Evolutionary conservation across 2,797 vertebrate species (phyloP).

Genomic region (Pseudomugil tenellus): DNA sequence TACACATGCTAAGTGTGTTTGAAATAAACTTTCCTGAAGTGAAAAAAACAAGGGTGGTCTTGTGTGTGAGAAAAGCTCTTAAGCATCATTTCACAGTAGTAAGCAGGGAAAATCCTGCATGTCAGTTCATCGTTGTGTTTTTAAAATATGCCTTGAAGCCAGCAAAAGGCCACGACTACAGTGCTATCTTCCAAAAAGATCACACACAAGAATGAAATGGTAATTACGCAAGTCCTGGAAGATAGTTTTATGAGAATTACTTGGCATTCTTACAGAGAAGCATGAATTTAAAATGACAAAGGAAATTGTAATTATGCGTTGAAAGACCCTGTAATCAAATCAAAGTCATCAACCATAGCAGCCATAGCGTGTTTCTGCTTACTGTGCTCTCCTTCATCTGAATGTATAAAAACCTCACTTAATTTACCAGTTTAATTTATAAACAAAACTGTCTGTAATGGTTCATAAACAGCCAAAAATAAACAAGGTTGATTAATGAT

Average conservation of each 20-base stretch:
- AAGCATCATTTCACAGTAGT: slow-evolving; percentile 35
- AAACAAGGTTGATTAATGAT: no score
- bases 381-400: no score
- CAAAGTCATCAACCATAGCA: background rate
- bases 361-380: background rate
- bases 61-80: slow-evolving; percentile 42
- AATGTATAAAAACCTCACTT: no score
- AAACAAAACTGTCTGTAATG: no score
- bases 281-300: background rate
- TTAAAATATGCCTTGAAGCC: slow-evolving; percentile 8
- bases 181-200: background rate
- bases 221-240: background rate
- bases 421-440: no score
- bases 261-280: background rate
- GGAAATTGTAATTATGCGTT: background rate
- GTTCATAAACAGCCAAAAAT: no score
- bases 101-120: slow-evolving; percentile 14
- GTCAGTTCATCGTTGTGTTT: slow-evolving; percentile 24
- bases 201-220: background rate
- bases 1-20: background rate
- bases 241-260: background rate
- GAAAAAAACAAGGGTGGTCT: slow-evolving; percentile 30
- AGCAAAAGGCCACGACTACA: slow-evolving; percentile 9
- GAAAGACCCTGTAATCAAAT: slow-evolving; percentile 1
- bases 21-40: slow-evolving; percentile 10